Evolutionary conservation across 2,888 invertebrate species (phyloP), one percentile per base, ranked within the genome.

Genomic region (Epinotia ramella): DNA sequence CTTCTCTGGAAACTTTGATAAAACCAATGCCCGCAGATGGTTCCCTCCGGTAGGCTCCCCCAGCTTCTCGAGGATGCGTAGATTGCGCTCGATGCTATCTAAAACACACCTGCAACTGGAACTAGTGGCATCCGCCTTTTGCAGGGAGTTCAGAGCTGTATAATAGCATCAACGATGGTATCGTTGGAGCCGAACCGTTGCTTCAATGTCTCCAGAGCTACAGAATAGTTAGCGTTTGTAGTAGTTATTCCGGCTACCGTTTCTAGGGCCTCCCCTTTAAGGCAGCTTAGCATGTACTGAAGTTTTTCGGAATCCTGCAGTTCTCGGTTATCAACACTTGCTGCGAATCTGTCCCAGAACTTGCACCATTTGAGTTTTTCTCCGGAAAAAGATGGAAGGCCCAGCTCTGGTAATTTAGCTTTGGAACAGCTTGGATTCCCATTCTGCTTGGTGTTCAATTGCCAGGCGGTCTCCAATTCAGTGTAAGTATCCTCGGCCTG

Each of bases 111-210:
- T 3, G 28, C 28, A 28, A 28, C 28, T 28, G 28, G 28, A 2
- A 28, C 5, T 28, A 24, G 24, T 24, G 24, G 12, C 3, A 3
- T 59, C 59, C 12, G 59, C 59, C 18, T 24, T 20, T 12, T 59
- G 20, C 11, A 59, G 20, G 24, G 24, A 24, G 24, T n/a, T 59
- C 0, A 59, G 59, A 9, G 59, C 59, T 9, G 24, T 24, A 12
- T 59, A 59, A 5, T 24, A 18, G 59, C 59, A 13, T 59, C 59
- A 1, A 59, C 28, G 3, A 59, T 4, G 3, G 12, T 59, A 24
- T 59, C 59, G 12, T 59, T 59, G 11, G 59, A 59, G 24, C 59
- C 59, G 24, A 59, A 59, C 11, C 56, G 56, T 24, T 59, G 24
- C 59, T 59, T 59, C 24, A 24, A 24, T 1, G 24, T 59, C 7